phyloP scores from a whole-genome alignment of 2,888 invertebrate genomes.

The Athalia cordata region DNA sequence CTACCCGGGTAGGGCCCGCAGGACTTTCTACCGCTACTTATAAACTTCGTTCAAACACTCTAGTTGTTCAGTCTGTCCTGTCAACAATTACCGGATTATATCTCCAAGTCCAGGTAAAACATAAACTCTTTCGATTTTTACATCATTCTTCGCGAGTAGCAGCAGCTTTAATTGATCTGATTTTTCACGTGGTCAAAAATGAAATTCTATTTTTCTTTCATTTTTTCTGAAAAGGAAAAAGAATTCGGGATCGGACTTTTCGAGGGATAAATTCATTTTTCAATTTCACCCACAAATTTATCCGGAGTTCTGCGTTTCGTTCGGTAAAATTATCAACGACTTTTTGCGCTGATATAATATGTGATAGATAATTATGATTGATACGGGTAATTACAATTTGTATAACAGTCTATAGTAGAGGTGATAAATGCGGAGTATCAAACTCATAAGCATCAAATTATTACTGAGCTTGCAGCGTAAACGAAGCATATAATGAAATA shows the following conservation, averaged over 20 bases:
- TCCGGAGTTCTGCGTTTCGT: too few species aligned
- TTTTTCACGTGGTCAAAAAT: not conserved
- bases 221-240: too few species aligned
- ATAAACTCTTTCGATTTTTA: not conserved
- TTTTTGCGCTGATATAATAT: too few species aligned
- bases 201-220: not conserved
- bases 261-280: too few species aligned
- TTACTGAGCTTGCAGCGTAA: not conserved
- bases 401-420: not conserved
- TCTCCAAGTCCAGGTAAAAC: conserved; percentile 7
- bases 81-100: conserved; percentile 60
- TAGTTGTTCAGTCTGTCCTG: conserved; percentile 66
- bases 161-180: too few species aligned
- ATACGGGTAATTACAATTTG: too few species aligned
- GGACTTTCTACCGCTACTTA: conserved; percentile 71
- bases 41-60: conserved; percentile 67
- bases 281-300: too few species aligned
- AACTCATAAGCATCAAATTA: conserved; percentile 19
- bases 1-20: conserved; percentile 50
- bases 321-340: too few species aligned
- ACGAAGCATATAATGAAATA: too few species aligned
- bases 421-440: not conserved
- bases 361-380: too few species aligned
- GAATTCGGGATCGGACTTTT: too few species aligned
- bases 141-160: too few species aligned